Evolutionary conservation across 2,888 invertebrate genomes (phyloP).

Genomic region (Heliconius ethilla): DNA sequence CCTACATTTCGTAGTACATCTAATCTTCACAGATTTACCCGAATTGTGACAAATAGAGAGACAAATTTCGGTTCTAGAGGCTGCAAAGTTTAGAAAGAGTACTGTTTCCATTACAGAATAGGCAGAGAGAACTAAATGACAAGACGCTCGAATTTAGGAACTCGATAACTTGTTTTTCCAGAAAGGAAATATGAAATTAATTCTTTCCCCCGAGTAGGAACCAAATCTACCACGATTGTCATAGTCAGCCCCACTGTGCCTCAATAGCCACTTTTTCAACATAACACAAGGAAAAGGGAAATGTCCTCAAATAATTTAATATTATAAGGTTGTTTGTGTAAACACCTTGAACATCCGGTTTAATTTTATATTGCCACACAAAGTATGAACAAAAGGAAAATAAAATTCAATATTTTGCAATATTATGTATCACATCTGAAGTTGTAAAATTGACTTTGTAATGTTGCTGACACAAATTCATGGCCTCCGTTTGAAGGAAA

Average conservation of each 20-base stretch:
- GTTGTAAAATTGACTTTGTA: conserved; percentile 15
- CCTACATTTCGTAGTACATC: no score
- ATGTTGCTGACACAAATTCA: neutral
- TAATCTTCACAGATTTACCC: neutral
- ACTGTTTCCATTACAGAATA: neutral
- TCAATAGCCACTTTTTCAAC: neutral
- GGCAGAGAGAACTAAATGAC: neutral
- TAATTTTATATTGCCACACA: conserved; percentile 8
- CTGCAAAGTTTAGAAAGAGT: neutral
- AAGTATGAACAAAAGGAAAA: conserved; percentile 18
- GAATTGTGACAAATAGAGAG: neutral
- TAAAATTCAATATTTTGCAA: conserved; percentile 10
- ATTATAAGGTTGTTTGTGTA: conserved; percentile 17
- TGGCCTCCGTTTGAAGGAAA: neutral
- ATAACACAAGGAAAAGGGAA: conserved; percentile 15
- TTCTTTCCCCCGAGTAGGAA: neutral
- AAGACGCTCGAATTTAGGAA: no score
- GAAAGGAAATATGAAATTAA: neutral
- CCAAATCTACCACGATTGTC: neutral
- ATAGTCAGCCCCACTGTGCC: neutral
- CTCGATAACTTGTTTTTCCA: neutral
- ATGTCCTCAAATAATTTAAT: conserved; percentile 25
- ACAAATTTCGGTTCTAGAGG: neutral
- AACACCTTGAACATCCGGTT: conserved; percentile 29
- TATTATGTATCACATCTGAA: neutral